Conservation (phyloP, 1,140 invertebrate species). For the Cyrtorhinus lividipennis region DNA sequence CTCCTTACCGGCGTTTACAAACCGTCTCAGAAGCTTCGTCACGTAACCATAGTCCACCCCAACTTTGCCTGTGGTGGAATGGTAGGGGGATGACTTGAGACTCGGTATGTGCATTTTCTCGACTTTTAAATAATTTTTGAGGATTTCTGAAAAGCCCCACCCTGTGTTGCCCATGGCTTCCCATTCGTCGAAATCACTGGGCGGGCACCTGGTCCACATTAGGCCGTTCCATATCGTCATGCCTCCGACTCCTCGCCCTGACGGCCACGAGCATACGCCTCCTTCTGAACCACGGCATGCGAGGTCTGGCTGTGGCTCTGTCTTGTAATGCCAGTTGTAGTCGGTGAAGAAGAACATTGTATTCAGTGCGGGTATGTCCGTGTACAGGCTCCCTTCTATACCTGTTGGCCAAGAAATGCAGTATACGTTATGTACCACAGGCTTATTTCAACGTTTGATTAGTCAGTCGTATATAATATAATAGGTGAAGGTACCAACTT, state of each 20-base stretch:
- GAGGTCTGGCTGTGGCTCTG: not conserved
- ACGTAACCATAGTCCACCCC: conserved; percentile 23
- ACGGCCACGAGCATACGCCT: not conserved
- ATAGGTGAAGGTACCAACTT: no score
- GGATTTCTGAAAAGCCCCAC: conserved; percentile 40
- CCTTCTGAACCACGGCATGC: not conserved
- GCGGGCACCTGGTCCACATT: conserved; percentile 58
- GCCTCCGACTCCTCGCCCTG: not conserved
- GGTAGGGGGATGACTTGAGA: conserved; percentile 29
- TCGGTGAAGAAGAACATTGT: not conserved
- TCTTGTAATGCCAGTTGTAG: not conserved
- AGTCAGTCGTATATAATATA: no score
- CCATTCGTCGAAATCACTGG: conserved; percentile 58
- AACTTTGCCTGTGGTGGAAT: conserved; percentile 26
- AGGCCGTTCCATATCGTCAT: no score
- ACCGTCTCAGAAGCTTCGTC: conserved; percentile 29
- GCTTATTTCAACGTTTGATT: no score
- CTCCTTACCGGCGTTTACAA: conserved; percentile 44
- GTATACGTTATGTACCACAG: no score
- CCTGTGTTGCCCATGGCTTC: conserved; percentile 48
- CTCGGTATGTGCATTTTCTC: conserved; percentile 30
- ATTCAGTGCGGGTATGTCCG: not conserved
- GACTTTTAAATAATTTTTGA: conserved; percentile 40
- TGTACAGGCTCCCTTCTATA: not conserved
- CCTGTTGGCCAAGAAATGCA: no score